Evolutionary conservation across 2,113 vertebrate genomes (phyloP).

Genomic region (Hipposideros armiger): DNA sequence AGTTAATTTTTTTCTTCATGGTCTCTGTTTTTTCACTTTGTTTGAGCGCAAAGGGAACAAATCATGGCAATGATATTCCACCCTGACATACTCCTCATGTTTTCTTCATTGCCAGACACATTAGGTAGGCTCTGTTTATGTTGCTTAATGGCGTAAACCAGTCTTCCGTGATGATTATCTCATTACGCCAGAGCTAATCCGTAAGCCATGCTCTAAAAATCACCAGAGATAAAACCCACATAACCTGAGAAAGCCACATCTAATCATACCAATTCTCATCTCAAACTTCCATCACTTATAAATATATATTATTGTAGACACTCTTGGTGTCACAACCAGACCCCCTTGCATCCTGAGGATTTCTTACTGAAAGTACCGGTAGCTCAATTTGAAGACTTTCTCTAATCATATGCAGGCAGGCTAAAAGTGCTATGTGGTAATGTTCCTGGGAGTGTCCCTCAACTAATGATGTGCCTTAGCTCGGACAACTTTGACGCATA

Average conservation of each 20-base stretch:
- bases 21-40: not conserved
- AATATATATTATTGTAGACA: not conserved
- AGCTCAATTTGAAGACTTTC: not conserved
- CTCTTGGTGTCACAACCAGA: not conserved
- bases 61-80: not conserved
- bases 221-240: not conserved
- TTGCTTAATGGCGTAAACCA: slow-evolving; percentile 28
- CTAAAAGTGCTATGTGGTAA: not conserved
- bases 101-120: not conserved
- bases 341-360: not conserved
- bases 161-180: not conserved
- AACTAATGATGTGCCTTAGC: not conserved
- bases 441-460: not conserved
- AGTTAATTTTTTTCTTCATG: not conserved
- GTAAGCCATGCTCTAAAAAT: not conserved
- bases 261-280: not conserved
- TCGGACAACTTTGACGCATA: not conserved
- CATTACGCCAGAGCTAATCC: not conserved
- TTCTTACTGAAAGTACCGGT: not conserved
- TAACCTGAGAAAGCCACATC: not conserved
- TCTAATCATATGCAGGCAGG: not conserved
- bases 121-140: not conserved
- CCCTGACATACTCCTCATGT: not conserved
- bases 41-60: not conserved
- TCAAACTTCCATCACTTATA: not conserved